Evolutionary conservation across 2,113 vertebrate genomes (phyloP), one percentile per base, ranked within the genome.

Genomic region (Thunnus maccoyii): DNA sequence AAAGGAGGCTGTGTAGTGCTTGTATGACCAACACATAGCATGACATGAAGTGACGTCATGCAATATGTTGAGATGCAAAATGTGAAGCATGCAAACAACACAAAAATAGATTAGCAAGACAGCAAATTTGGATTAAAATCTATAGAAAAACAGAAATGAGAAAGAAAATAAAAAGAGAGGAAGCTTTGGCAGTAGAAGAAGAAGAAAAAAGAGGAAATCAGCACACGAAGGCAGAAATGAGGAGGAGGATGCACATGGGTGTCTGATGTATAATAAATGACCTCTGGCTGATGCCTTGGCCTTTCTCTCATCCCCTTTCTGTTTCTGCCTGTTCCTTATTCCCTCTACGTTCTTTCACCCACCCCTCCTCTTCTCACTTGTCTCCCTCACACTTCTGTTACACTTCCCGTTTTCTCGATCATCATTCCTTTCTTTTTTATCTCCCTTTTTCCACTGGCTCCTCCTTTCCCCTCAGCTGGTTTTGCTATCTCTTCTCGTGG

Each of bases 211-310:
- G 18, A 70, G 36, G 65, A 32, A 68, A 60, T 22, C 27, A 62
- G 30, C 63, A 27, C 52, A 72, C 13, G 52, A 47, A 69, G 16
- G 54, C 66, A 64, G 56, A 76, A 56, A 67, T 3, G 79, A 64
- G 58, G 52, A 54, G 66, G 46, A 11, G 51, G 44, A 55, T 9
- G 70, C 18, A 60, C 55, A 76, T 16, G 11, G 27, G 14, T 51
- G 76, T 88, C 64, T 86, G 80, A 91, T 93, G 87, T 90, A 93
- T 91, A 88, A 92, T 93, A 84, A 81, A 93, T 94, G 85, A 91
- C 71, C 81, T 77, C 88, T 78, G 75, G 78, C 88, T 88, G 87
- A 86, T 71, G 73, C 68, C 18, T 63, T 75, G 64, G 78, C 69
- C 63, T 87, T 80, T 76, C 73, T 73, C 72, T 80, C 80, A 30